A percentile compares a stretch with the other conserved stretches of the same genome.
These are phyloP conservation scores for Acipenser transmontanus DNA, from an alignment of 2,797 vertebrate species.

Conservation along the genomic window DNA sequence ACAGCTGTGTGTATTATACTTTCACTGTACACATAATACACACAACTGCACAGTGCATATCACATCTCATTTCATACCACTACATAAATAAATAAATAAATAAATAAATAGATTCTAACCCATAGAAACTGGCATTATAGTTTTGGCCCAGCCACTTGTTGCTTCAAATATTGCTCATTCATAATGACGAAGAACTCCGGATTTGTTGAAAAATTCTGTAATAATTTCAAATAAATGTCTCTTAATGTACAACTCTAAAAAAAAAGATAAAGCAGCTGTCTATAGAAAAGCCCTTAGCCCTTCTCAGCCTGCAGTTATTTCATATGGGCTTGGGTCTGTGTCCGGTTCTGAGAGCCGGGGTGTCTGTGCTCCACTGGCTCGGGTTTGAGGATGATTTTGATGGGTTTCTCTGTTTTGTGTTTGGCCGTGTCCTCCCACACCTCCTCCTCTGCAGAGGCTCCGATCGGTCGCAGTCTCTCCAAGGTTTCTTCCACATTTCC, in stretches of 20 bases:
- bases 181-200: too few relatives aligned
- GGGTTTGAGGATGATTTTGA: slow-evolving; percentile 61
- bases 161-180: too few relatives aligned
- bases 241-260: too few relatives aligned
- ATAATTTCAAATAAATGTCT: too few relatives aligned
- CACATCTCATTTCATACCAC: too few relatives aligned
- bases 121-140: too few relatives aligned
- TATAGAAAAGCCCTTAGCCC: not conserved
- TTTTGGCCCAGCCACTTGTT: too few relatives aligned
- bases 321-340: slow-evolving; percentile 44
- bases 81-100: not conserved
- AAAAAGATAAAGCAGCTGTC: too few relatives aligned
- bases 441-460: slow-evolving; percentile 57
- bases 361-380: slow-evolving; percentile 41
- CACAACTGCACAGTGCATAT: too few relatives aligned
- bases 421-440: slow-evolving; percentile 34
- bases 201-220: too few relatives aligned
- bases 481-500: slow-evolving; percentile 36
- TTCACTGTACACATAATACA: too few relatives aligned
- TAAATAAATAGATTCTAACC: not conserved
- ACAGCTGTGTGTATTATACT: too few relatives aligned
- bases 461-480: slow-evolving; percentile 57
- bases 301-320: slow-evolving; percentile 32
- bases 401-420: slow-evolving; percentile 40
- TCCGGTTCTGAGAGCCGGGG: slow-evolving; percentile 35